Evolutionary conservation across 2,888 invertebrate genomes (phyloP).

Genomic region (Trichogramma evanescens): DNA sequence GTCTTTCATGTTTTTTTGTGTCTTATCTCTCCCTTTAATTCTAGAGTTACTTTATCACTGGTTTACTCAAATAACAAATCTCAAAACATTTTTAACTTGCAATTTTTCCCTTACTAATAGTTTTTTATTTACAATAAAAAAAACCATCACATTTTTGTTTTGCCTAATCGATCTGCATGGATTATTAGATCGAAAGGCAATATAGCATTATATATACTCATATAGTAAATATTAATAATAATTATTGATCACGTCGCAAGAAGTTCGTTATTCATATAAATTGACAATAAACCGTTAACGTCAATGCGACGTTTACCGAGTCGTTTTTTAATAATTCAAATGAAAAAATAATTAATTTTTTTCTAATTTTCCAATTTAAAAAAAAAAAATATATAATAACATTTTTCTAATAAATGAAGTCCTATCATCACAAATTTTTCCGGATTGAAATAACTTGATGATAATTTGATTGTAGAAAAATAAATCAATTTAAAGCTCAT

Average conservation of each 20-base stretch:
- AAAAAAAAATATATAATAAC: constrained; percentile 2
- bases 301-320: constrained; percentile 10
- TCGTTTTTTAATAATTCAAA: constrained; percentile 11
- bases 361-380: constrained; percentile 1
- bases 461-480: background rate
- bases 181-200: constrained; percentile 6
- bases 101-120: background rate
- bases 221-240: background rate
- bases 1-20: constrained; percentile 14
- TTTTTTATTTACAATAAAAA: background rate
- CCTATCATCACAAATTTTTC: background rate
- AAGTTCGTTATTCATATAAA: constrained; percentile 5
- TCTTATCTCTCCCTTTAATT: constrained; percentile 18
- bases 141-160: no score
- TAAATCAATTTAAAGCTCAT: constrained; percentile 28
- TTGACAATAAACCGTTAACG: constrained; percentile 2
- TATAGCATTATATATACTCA: background rate
- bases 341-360: constrained; percentile 8
- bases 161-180: no score
- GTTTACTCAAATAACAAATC: constrained; percentile 3
- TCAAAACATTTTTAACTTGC: background rate
- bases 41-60: constrained; percentile 10
- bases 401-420: constrained; percentile 10
- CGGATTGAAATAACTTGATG: background rate
- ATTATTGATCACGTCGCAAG: constrained; percentile 8